phyloP scores from a whole-genome alignment of 2,888 invertebrate species.

The Tuta absoluta region DNA sequence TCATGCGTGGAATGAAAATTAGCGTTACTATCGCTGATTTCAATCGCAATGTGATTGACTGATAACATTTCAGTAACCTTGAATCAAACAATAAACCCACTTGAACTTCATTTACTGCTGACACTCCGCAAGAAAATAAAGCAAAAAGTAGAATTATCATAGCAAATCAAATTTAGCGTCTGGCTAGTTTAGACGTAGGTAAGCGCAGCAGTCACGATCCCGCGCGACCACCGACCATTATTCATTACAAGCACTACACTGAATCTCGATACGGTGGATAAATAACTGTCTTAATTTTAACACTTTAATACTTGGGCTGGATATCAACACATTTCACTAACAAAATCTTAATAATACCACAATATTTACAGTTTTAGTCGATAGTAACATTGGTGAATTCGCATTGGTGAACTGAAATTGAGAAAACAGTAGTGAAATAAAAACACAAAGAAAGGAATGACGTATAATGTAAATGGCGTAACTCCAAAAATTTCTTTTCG shows the following conservation, averaged over 20 bases:
- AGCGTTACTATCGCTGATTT: constrained; percentile 3
- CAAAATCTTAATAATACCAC: too few species aligned
- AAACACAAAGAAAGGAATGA: background rate
- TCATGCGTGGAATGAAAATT: background rate
- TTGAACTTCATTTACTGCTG: background rate
- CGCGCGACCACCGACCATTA: constrained; percentile 53
- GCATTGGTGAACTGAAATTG: too few species aligned
- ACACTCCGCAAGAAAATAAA: background rate
- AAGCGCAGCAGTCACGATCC: constrained; percentile 57
- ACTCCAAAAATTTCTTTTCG: background rate
- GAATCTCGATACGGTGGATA: constrained; percentile 16
- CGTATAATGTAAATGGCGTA: background rate
- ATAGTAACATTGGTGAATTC: too few species aligned
- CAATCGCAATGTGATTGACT: background rate
- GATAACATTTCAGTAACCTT: constrained; percentile 10
- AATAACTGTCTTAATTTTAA: background rate
- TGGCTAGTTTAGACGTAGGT: constrained; percentile 43
- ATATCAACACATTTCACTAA: too few species aligned
- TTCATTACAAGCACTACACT: constrained; percentile 44
- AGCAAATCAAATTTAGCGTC: constrained; percentile 50
- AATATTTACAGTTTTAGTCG: too few species aligned
- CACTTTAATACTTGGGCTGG: background rate
- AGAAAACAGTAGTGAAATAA: background rate
- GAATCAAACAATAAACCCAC: background rate
- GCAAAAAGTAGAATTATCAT: constrained; percentile 23